Evolutionary conservation across 2,888 invertebrate genomes (phyloP), one percentile per base, ranked within the genome.

Genomic region (Gandaritis pyraliata): DNA sequence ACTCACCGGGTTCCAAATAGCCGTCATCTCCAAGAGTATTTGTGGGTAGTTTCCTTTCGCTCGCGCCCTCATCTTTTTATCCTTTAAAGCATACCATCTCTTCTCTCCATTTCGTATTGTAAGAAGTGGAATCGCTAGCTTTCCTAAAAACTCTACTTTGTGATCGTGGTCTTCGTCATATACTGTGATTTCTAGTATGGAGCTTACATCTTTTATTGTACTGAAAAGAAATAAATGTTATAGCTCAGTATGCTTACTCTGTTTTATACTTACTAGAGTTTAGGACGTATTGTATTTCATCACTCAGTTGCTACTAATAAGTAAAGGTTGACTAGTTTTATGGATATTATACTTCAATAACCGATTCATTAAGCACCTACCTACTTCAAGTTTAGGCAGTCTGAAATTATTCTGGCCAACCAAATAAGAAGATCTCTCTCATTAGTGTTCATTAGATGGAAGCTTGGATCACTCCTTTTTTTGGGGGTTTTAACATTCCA

Each of bases 101-200:
- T 97, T 97, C 80, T 98, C 98, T 0, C 98, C 97, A 79, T 97
- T 98, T 69, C 95, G 94, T 72, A 99, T 96, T 75, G 95, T 94
- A 58, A 99, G 87, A 52, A 99, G 85, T 0, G 99, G 99, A 72
- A 99, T 95, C 2, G 96, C 95, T 10, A 99, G 92, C 86, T 97
- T 98, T 0, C 99, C 99, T 12, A 99, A 92, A 83, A 99, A 99
- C 85, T 99, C 99, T 11, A 98, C 98, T 86, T 99, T 99, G 85
- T 99, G 98, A 83, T 98, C 98, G 64, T 98, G 95, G 85, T 99
- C 99, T 88, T 99, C 99, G 80, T 99, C 99, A 85, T 96, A 99
- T 0, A 99, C 98, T 0, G 99, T 99, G 54, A 99, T 93, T 80
- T 99, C 99, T 69, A 99, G 90, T 51, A 97, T 95, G 55, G 98